Base-by-base conservation (phyloP, 2,113 vertebrate genomes). In the Rhineura floridana region DNA sequence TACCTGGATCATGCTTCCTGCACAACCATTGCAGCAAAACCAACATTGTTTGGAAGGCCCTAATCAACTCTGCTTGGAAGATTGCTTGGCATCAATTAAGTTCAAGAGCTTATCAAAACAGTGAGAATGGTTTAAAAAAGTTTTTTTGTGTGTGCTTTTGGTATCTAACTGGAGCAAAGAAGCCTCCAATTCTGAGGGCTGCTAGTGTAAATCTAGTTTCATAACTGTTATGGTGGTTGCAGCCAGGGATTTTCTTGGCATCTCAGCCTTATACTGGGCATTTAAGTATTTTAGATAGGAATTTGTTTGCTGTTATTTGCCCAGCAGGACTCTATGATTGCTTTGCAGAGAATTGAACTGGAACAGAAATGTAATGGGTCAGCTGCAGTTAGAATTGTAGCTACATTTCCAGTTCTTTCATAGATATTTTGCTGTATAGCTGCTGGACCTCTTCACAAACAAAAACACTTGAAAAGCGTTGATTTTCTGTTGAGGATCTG, bases 211-310 rank as follows among this genome's bases (percentile, higher is more conserved):
- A n/a, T 73, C 52, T 2, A 44, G 8, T 36, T 89, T 69, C n/a
- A 78, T 0, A 87, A 28, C 44, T 75, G 0, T 85, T 59, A 23
- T 44, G 73, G 0, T 87, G 65, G 80, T 5, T n/a, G 11, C 25
- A 90, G n/a, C 44, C 42, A 92, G 69, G 63, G 52, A 88, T 88
- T 50, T 65, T 23, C 86, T 84, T 23, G 15, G 25, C 42, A 65
- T 90, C 46, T 28, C 39, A 82, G 55, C 62, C 88, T 92, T 93
- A 86, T 50, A 67, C 28, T 65, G n/a, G 86, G 83, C 59, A 39
- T 89, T 88, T 73, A 52, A 84, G 39, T 0, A 59, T 70, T 93
- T 48, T 77, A 86, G 80, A 88, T 86, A 52, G 62, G 81, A 70
- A 42, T 86, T 88, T 85, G 8, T 77, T n/a, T 86, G 52, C 19